Evolutionary conservation across 2,113 vertebrate genomes (phyloP).

Genomic region (Numida meleagris): DNA sequence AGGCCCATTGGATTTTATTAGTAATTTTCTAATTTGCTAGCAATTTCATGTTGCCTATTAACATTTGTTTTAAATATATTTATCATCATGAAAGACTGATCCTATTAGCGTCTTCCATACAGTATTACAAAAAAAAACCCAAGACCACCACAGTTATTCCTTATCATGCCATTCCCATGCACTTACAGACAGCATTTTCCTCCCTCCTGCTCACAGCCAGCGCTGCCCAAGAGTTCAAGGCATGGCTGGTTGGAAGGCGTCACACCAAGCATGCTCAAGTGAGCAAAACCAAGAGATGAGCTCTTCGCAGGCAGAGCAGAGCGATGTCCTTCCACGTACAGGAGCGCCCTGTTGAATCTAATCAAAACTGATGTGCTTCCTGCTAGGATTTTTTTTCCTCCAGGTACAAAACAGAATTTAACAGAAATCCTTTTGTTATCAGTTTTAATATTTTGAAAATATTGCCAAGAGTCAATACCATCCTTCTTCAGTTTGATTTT

Average conservation of each 20-base stretch:
- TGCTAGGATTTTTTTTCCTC: background rate
- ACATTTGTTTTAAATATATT: slow-evolving; percentile 69
- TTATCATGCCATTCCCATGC: background rate
- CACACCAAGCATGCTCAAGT: background rate
- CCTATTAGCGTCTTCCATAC: slow-evolving; percentile 56
- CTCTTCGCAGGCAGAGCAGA: background rate
- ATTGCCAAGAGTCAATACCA: background rate
- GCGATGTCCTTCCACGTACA: background rate
- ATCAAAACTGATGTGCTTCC: background rate
- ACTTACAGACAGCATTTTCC: background rate
- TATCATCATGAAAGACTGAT: slow-evolving; percentile 72
- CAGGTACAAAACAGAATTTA: background rate
- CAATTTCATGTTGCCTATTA: slow-evolving; percentile 61
- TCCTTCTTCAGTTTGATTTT: background rate
- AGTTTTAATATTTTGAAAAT: background rate
- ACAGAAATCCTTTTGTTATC: background rate
- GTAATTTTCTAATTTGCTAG: slow-evolving; percentile 73
- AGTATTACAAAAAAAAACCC: slow-evolving; percentile 45
- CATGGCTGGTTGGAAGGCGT: background rate
- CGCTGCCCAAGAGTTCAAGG: background rate
- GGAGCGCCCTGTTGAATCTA: background rate
- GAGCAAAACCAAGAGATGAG: background rate
- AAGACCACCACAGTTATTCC: background rate
- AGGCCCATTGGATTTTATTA: slow-evolving; percentile 60
- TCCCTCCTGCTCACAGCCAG: background rate